phyloP scores from a whole-genome alignment of 2,113 vertebrate genomes.

The Sinocyclocheilus rhinocerous region DNA sequence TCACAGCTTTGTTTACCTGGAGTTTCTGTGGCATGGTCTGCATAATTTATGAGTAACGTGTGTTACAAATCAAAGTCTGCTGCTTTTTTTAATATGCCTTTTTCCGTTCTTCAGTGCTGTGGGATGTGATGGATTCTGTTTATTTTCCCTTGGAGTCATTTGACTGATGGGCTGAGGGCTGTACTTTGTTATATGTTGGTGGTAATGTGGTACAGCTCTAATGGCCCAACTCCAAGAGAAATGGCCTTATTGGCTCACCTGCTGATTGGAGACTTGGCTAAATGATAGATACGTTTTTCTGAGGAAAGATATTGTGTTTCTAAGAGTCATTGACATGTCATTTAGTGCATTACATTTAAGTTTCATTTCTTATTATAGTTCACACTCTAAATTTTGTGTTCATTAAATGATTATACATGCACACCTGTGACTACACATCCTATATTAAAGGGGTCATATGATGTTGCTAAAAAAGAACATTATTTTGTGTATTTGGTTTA shows the following conservation, averaged over 20 bases:
- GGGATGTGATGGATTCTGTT: conserved; percentile 71
- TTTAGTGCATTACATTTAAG: not conserved
- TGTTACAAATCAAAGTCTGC: conserved; percentile 56
- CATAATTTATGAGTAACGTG: conserved; percentile 62
- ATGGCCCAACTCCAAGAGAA: conserved; percentile 21
- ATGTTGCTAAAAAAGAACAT: too few relatives aligned
- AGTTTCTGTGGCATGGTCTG: conserved; percentile 16
- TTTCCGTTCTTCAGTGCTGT: conserved; percentile 57
- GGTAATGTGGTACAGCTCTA: conserved; percentile 33
- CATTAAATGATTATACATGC: too few relatives aligned
- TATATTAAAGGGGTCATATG: not conserved
- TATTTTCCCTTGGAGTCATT: conserved; percentile 59
- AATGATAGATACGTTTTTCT: conserved; percentile 1
- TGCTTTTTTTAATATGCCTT: conserved; percentile 59
- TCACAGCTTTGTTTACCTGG: conserved; percentile 13
- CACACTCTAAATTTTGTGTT: not conserved
- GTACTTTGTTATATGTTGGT: conserved; percentile 44
- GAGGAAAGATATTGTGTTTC: not conserved
- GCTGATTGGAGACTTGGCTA: conserved; percentile 8
- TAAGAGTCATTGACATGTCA: not conserved
- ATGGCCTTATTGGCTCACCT: conserved; percentile 24
- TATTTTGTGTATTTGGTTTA: too few relatives aligned
- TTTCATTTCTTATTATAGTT: not conserved
- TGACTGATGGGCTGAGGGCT: conserved; percentile 65
- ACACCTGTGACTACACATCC: too few relatives aligned